phyloP scores from a whole-genome alignment of 1,140 invertebrate species.

The Meloidogyne hapla region DNA sequence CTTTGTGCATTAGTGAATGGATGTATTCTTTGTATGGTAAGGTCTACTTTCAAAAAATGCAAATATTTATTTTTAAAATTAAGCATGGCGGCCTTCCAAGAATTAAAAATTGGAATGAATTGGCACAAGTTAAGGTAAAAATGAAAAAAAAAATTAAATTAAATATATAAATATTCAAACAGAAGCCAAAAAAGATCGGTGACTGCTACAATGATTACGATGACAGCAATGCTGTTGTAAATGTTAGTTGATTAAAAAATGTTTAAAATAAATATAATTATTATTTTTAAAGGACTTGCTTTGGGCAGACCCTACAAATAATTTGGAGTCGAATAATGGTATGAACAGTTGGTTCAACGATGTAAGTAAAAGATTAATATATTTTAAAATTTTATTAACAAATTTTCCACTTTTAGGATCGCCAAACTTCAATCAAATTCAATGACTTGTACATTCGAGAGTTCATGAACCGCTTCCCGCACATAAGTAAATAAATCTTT shows the following conservation, averaged over 20 bases:
- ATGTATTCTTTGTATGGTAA: not conserved
- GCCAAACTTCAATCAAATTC: slow-evolving; percentile 8
- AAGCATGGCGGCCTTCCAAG: slow-evolving; percentile 21
- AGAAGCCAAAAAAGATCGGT: slow-evolving; percentile 21
- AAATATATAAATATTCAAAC: not conserved
- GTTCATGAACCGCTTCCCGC: slow-evolving; percentile 16
- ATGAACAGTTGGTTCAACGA: not conserved
- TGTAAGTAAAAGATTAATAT: too few relatives aligned
- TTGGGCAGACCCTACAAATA: slow-evolving; percentile 24
- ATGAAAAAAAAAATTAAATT: not conserved
- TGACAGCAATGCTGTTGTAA: not conserved
- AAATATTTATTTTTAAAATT: not conserved
- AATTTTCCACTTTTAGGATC: not conserved
- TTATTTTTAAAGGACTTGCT: slow-evolving; percentile 14
- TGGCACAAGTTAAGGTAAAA: slow-evolving; percentile 4
- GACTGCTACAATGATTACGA: slow-evolving; percentile 8
- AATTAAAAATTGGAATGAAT: not conserved
- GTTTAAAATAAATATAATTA: not conserved
- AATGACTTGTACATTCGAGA: slow-evolving; percentile 8
- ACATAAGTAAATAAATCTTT: slow-evolving; percentile 1
- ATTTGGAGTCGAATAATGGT: not conserved
- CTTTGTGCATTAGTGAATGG: slow-evolving; percentile 8
- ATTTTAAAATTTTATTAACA: not conserved
- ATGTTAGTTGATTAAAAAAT: not conserved
- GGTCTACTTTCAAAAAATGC: not conserved